Percentiles rank a stretch among this genome's conserved stretches.
Conservation (phyloP, 2,888 invertebrate species). For the Tryphoninae sp. region DNA sequence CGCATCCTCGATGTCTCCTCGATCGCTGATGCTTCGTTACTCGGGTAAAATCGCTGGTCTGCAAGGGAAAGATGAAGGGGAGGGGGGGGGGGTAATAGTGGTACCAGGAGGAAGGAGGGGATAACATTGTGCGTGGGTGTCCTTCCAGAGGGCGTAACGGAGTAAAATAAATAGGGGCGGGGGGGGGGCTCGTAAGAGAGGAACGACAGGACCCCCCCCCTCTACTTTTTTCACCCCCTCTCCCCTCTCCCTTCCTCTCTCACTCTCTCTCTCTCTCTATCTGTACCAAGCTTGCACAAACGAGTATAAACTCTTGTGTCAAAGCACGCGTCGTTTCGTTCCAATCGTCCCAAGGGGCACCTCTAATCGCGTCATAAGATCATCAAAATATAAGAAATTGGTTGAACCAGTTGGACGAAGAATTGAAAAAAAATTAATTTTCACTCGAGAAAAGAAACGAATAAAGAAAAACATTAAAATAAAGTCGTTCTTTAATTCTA, state of each 20-base stretch:
- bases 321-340: constrained; percentile 51
- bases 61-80: not conserved
- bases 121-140: constrained; percentile 39
- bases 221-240: not conserved
- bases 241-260: not conserved
- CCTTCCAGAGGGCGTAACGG: constrained; percentile 31
- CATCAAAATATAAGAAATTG: not conserved
- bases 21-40: not conserved
- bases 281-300: not conserved
- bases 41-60: not conserved
- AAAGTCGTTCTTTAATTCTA: not conserved
- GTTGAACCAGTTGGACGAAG: not conserved
- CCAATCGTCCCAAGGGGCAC: constrained; percentile 39
- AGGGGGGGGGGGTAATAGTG: not conserved
- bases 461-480: not conserved
- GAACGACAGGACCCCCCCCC: constrained; percentile 21
- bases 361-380: constrained; percentile 34
- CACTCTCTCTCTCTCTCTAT: not conserved
- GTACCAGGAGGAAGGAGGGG: not conserved
- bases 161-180: constrained; percentile 7
- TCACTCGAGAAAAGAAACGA: not conserved
- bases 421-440: not conserved
- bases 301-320: constrained; percentile 42
- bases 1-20: constrained; percentile 58
- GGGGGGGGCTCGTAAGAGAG: constrained; percentile 5